phyloP scores from a whole-genome alignment of 2,888 invertebrate genomes.

The Caenorhabditis sp. region DNA sequence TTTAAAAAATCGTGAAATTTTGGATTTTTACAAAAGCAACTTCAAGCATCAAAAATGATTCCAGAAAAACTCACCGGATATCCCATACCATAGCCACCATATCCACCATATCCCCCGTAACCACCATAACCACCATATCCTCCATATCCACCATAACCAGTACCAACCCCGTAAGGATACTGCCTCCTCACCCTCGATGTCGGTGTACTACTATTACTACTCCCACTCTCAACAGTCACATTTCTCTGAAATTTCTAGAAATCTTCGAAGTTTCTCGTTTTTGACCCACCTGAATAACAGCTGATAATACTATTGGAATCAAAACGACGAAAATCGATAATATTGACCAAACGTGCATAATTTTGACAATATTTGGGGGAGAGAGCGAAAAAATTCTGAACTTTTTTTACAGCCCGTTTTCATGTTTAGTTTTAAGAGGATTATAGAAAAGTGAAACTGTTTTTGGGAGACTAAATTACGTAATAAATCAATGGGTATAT shows the following conservation, averaged over 20 bases:
- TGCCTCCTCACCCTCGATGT: constrained; percentile 30
- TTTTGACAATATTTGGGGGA: background rate
- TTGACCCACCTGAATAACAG: background rate
- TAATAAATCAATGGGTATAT: too few relatives aligned
- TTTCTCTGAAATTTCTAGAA: background rate
- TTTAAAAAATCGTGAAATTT: too few relatives aligned
- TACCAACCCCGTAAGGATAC: constrained; percentile 25
- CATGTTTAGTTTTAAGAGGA: background rate
- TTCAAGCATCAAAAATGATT: too few relatives aligned
- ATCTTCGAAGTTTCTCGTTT: too few relatives aligned
- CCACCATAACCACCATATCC: constrained; percentile 12
- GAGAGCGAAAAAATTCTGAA: background rate
- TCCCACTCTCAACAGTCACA: background rate
- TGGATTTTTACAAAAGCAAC: too few relatives aligned
- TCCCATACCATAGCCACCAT: background rate
- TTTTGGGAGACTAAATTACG: too few relatives aligned
- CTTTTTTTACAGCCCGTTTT: background rate
- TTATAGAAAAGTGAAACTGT: background rate
- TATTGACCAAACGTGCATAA: background rate
- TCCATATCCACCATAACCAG: constrained; percentile 22
- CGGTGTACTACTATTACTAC: too few relatives aligned
- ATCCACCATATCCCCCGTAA: constrained; percentile 1
- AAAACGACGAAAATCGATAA: background rate
- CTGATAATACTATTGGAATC: background rate
- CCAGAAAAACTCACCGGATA: constrained; percentile 19